phyloP scores from a whole-genome alignment of 2,888 invertebrate species.

The Cephus sareptanus region DNA sequence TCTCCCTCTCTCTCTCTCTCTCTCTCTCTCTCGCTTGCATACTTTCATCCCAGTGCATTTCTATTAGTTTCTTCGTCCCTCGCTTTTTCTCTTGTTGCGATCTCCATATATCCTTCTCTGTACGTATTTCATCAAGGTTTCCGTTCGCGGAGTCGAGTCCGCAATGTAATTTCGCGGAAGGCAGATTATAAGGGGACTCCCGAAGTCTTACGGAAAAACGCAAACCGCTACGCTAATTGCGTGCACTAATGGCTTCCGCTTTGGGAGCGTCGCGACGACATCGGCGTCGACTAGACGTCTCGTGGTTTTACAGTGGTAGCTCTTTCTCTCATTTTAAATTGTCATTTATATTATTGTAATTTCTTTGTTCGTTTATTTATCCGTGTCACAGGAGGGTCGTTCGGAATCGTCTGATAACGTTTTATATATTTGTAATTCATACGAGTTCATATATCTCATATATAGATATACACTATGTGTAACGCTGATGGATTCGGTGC shows the following conservation, averaged over 20 bases:
- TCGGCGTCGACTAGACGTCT: conserved; percentile 18
- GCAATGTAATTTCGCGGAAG: conserved; percentile 28
- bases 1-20: no score
- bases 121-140: background rate
- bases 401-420: background rate
- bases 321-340: background rate
- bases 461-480: background rate
- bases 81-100: background rate
- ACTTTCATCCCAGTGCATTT: background rate
- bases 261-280: conserved; percentile 21
- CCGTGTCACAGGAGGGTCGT: background rate
- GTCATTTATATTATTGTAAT: background rate
- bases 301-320: background rate
- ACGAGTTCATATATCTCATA: background rate
- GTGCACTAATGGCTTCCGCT: conserved; percentile 40
- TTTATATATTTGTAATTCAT: background rate
- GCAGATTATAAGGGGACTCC: conserved; percentile 14
- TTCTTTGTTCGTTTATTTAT: background rate
- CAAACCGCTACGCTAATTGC: conserved; percentile 33
- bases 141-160: background rate
- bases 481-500: background rate
- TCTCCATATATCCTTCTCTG: background rate
- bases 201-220: conserved; percentile 11
- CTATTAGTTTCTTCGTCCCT: background rate
- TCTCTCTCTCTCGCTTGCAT: background rate